Conservation (phyloP, 1,140 invertebrate species). For the Intoshia linei region DNA sequence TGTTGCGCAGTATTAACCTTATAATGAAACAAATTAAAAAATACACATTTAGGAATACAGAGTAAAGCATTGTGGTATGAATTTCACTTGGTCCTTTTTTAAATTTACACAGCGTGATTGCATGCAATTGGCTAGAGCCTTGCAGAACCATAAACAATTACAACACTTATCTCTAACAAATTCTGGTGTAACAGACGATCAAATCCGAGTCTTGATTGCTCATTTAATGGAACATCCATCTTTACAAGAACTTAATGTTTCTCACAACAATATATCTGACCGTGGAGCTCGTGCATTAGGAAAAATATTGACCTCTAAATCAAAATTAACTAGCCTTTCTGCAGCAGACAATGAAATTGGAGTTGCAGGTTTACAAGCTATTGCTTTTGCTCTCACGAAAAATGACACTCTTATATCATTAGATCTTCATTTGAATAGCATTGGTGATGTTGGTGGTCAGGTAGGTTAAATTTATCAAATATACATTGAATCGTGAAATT, state of each 20-base stretch:
- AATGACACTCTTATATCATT: constrained; percentile 14
- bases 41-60: too few relatives aligned
- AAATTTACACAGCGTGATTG: constrained; percentile 22
- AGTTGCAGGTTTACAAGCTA: constrained; percentile 17
- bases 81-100: constrained; percentile 24
- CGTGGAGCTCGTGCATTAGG: constrained; percentile 19
- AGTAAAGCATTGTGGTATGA: constrained; percentile 23
- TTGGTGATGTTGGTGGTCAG: constrained; percentile 22
- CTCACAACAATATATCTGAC: constrained; percentile 21
- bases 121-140: constrained; percentile 12
- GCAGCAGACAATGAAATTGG: constrained; percentile 19
- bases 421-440: constrained; percentile 15
- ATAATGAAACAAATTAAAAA: too few relatives aligned
- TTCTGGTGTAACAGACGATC: too few relatives aligned
- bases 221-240: constrained; percentile 19
- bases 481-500: not conserved
- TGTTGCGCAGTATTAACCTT: too few relatives aligned
- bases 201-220: constrained; percentile 17
- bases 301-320: constrained; percentile 21
- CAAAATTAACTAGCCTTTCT: constrained; percentile 14
- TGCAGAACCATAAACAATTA: not conserved
- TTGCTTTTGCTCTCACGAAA: constrained; percentile 20
- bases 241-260: constrained; percentile 16
- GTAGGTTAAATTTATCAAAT: constrained; percentile 1
- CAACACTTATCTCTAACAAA: too few relatives aligned